These are phyloP conservation scores for Oryzias dopingdopingensis DNA, from an alignment of 2,797 vertebrate species.

Conservation along the genomic window DNA sequence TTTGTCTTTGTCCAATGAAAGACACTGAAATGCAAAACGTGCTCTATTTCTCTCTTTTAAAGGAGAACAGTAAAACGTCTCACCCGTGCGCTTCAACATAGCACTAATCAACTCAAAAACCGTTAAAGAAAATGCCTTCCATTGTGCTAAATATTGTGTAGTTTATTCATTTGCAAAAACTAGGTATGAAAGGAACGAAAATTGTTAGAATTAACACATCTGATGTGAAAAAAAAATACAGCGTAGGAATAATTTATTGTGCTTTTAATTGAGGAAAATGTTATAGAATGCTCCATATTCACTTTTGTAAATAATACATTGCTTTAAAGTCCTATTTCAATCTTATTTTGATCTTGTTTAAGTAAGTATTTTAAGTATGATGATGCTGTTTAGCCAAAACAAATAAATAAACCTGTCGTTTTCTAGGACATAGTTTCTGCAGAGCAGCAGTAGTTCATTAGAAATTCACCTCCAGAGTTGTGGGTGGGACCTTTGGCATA, in stretches of 20 bases:
- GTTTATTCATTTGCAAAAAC: slow-evolving; percentile 9
- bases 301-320: slow-evolving; percentile 68
- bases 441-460: too few species aligned
- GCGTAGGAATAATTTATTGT: slow-evolving; percentile 60
- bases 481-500: too few species aligned
- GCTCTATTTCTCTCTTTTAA: slow-evolving; percentile 26
- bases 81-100: not conserved
- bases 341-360: too few species aligned
- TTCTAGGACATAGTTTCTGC: too few species aligned
- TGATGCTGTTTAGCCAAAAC: too few species aligned
- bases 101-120: slow-evolving; percentile 8
- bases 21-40: slow-evolving; percentile 25
- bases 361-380: too few species aligned
- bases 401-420: too few species aligned
- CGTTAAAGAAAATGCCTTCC: not conserved
- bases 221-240: slow-evolving; percentile 27
- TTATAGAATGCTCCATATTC: slow-evolving; percentile 66
- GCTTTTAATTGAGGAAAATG: slow-evolving; percentile 66
- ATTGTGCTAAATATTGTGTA: slow-evolving; percentile 6
- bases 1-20: slow-evolving; percentile 62
- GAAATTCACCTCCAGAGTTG: too few species aligned
- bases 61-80: slow-evolving; percentile 6
- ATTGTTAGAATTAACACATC: slow-evolving; percentile 10
- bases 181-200: slow-evolving; percentile 12
- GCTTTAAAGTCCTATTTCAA: slow-evolving; percentile 21